Evolutionary conservation across 2,888 invertebrate genomes (phyloP), one percentile per base, ranked within the genome.

Genomic region (Melinaea marsaeus): DNA sequence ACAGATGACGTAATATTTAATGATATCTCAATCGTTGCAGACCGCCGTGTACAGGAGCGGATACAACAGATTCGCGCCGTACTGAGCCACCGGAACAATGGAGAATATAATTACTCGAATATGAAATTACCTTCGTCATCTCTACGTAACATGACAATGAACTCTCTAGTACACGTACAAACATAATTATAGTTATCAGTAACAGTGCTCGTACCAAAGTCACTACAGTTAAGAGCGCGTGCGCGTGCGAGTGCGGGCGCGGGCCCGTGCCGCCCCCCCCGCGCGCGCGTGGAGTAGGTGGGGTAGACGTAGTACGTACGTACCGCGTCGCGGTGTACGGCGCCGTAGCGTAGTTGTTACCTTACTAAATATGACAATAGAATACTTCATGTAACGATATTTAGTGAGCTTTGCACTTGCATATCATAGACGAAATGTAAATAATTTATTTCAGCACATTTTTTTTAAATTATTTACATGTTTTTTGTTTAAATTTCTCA

Each of bases 21-120:
- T 13, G 42, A 59, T 55, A 33, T 63, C 46, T 60, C 58, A 57
- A 58, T 67, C 64, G 63, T 70, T 92, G 51, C 92, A 97, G 97
- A 95, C 97, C 83, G 96, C 97, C 74, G 96, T 97, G 78, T 97
- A 97, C 91, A 94, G 97, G 91, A 96, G 97, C 89, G 96, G 97
- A 77, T 97, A 97, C 94, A 97, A 97, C 93, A 94, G 97, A 91
- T 98, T 97, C 91, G 94, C 97, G 89, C 97, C 97, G 80, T 98
- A 98, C 91, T 98, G 89, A 87, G 83, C 84, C 85, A 86, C 83
- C 85, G 86, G 84, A 87, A 81, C 83, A 80, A 80, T 75, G 72
- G 74, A 80, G 79, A 75, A 83, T 79, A 78, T 79, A 80, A 83
- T 78, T 78, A 84, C 90, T 90, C 88, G 88, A 90, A 90, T 88